These are phyloP conservation scores for Sclerurus mexicanus DNA, from an alignment of 2,113 vertebrate species.

Conservation along the genomic window DNA sequence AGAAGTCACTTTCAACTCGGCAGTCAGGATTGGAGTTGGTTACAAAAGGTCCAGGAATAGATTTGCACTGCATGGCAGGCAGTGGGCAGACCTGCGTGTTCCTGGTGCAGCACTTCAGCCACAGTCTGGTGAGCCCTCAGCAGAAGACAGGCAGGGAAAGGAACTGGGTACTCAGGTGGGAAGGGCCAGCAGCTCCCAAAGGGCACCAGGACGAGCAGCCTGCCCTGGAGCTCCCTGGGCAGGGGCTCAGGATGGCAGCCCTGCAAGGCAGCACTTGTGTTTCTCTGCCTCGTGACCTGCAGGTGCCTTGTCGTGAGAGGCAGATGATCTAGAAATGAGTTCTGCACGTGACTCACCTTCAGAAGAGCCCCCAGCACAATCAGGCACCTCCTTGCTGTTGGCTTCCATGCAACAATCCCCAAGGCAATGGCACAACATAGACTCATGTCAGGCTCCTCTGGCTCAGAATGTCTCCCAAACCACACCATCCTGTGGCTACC, in stretches of 20 bases:
- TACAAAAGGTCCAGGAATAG: neutral
- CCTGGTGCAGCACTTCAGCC: neutral
- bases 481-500: neutral
- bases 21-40: neutral
- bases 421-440: neutral
- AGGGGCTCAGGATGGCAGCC: accelerated
- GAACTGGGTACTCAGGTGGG: neutral
- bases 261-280: accelerated
- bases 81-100: neutral
- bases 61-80: neutral
- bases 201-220: neutral
- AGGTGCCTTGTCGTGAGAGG: neutral
- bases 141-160: neutral
- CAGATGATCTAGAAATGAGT: neutral
- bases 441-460: accelerated
- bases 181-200: neutral
- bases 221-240: neutral
- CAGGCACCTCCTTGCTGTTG: neutral
- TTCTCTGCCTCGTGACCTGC: accelerated
- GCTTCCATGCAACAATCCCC: neutral
- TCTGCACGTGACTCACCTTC: neutral
- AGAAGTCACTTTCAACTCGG: neutral
- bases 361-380: neutral
- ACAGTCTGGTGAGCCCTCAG: neutral
- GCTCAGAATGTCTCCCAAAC: neutral